Evolutionary conservation across 2,888 invertebrate species (phyloP), one percentile per base, ranked within the genome.

Genomic region (Andrena bicolor): DNA sequence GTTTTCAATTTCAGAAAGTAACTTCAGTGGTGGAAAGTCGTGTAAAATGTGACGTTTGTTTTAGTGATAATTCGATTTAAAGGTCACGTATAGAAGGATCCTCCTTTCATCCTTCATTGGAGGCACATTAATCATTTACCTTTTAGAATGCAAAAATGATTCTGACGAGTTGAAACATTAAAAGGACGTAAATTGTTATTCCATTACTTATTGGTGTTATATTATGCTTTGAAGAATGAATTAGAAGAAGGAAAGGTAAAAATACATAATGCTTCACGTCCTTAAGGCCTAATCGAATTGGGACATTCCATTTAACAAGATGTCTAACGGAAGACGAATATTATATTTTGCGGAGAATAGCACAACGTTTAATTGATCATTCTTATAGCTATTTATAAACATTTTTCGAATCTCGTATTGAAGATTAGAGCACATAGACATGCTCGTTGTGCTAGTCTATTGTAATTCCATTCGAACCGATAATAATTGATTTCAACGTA

Each of bases 401-500:
- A 48, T 63, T 48, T 41, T 53, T 13, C 56, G n/a, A 30, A 63
- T 41, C 20, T 28, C 28, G 28, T 28, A 28, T 28, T 51, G 16
- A 53, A 32, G 13, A 26, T 61, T 78, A 76, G 78, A 78, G 13
- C 28, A 66, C 41, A 53, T 77, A 61, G 61, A 78, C 61, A 53
- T 66, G 60, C 68, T 82, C 80, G 84, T 87, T 80, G 80, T 82
- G 87, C 86, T 86, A 77, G 73, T 86, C 78, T 72, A 69, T 16
- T 74, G 71, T 70, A 80, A 86, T 26, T 66, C 79, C 51, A 60
- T 82, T 69, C 68, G 41, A 63, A 66, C 61, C 76, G 69, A 87
- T 64, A 70, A 78, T 35, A 77, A 86, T 76, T 76, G 71, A 75
- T 78, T 78, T 81, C 76, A 78, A 80, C 65, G 90, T 92, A 92